A percentile compares a stretch with the other conserved stretches of the same genome.
These are phyloP conservation scores for Clarias fuscus DNA, from an alignment of 2,797 vertebrate genomes.

Conservation along the genomic window DNA sequence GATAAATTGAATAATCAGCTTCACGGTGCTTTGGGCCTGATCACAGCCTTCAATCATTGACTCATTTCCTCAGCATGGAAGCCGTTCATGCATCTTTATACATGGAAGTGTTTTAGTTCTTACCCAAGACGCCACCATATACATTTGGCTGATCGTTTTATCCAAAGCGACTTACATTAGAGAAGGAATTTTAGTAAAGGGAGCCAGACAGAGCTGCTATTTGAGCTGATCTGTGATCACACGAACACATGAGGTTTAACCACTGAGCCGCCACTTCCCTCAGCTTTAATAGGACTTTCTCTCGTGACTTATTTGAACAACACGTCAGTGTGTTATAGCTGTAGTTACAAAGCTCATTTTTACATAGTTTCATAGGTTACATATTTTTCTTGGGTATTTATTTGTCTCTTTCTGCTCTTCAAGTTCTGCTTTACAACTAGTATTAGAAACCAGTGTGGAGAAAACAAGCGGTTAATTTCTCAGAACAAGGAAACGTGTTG, in stretches of 20 bases:
- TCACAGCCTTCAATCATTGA: not conserved
- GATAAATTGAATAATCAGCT: not conserved
- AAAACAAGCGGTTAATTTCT: not conserved
- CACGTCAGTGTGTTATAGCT: too few species aligned
- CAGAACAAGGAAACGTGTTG: not conserved
- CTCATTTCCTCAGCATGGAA: not conserved
- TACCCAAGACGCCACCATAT: not conserved
- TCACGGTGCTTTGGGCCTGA: not conserved
- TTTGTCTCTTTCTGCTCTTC: not conserved
- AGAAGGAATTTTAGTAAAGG: not conserved
- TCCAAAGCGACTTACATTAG: not conserved
- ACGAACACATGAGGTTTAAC: not conserved
- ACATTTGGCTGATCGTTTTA: not conserved
- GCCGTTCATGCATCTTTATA: too few species aligned
- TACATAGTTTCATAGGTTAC: too few species aligned
- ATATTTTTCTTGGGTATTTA: not conserved
- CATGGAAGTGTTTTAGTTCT: not conserved
- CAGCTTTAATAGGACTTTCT: not conserved
- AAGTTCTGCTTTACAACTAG: not conserved
- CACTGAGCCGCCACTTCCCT: slow-evolving; percentile 6
- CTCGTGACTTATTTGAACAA: not conserved
- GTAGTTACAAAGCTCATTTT: not conserved
- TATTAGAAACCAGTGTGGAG: not conserved
- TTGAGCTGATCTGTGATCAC: not conserved
- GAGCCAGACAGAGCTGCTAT: not conserved